Conservation (phyloP, 2,797 vertebrate genomes). For the Cichlasoma orientale region DNA sequence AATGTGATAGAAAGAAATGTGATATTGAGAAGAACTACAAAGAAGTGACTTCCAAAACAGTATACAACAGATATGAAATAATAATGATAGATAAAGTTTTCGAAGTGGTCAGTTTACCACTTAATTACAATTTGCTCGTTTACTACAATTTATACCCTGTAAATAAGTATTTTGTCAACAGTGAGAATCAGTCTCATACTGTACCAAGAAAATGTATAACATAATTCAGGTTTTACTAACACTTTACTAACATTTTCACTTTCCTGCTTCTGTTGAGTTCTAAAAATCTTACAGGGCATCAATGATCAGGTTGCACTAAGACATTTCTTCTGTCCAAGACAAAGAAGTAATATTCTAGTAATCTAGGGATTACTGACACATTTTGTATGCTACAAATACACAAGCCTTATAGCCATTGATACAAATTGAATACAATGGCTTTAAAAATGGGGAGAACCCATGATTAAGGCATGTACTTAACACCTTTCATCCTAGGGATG, state of each 20-base stretch:
- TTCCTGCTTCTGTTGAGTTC: neutral
- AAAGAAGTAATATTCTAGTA: neutral
- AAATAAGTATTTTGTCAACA: neutral
- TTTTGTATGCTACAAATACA: neutral
- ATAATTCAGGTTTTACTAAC: neutral
- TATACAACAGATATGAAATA: neutral
- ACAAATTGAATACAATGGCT: slow-evolving; percentile 6
- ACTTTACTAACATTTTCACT: neutral
- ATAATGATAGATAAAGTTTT: neutral
- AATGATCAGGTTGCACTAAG: neutral
- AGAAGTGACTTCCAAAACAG: neutral
- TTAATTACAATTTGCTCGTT: neutral
- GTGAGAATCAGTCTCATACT: neutral
- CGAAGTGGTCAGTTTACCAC: neutral
- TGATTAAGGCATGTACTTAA: slow-evolving; percentile 82
- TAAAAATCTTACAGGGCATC: neutral
- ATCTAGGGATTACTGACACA: neutral
- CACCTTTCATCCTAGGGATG: slow-evolving; percentile 83
- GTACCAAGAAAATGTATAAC: neutral
- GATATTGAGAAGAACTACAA: neutral
- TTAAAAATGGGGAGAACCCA: neutral
- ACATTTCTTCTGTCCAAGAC: neutral
- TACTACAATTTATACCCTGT: neutral
- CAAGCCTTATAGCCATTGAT: slow-evolving; percentile 6
- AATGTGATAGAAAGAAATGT: neutral